A percentile compares a stretch with the other conserved stretches of the same genome.
Conservation (phyloP, 2,888 invertebrate genomes). For the Rosalia funebris region DNA sequence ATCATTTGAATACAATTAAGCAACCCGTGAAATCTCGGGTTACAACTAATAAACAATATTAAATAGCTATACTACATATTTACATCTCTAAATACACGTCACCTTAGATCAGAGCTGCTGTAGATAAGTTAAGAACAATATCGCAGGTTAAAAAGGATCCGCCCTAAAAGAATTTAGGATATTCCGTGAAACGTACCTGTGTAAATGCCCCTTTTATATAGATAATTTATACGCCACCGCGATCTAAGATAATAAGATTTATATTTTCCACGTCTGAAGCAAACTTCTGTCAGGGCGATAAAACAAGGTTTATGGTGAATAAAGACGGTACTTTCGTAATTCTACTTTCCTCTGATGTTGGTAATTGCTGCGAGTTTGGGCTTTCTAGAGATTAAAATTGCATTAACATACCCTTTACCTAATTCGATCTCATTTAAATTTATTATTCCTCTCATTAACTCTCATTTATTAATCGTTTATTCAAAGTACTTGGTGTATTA, state of each 20-base stretch:
- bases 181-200: background rate
- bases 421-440: conserved; percentile 12
- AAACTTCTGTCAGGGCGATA: conserved; percentile 29
- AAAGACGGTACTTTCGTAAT: conserved; percentile 28
- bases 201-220: conserved; percentile 15
- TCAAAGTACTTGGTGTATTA: too few species aligned
- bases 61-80: too few species aligned
- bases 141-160: background rate
- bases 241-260: conserved; percentile 27
- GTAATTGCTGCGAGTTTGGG: conserved; percentile 20
- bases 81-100: too few species aligned
- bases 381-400: conserved; percentile 19
- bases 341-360: conserved; percentile 21
- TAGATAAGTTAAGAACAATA: too few species aligned
- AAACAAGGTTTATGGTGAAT: conserved; percentile 28
- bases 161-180: background rate
- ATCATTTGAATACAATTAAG: too few species aligned
- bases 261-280: conserved; percentile 29
- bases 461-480: conserved; percentile 5
- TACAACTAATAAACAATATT: too few species aligned
- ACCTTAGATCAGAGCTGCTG: too few species aligned
- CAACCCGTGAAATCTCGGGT: too few species aligned
- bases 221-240: conserved; percentile 15
- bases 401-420: conserved; percentile 15
- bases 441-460: background rate